Conservation (phyloP, 1,140 invertebrate genomes). For the Drosophila prosaltans region DNA sequence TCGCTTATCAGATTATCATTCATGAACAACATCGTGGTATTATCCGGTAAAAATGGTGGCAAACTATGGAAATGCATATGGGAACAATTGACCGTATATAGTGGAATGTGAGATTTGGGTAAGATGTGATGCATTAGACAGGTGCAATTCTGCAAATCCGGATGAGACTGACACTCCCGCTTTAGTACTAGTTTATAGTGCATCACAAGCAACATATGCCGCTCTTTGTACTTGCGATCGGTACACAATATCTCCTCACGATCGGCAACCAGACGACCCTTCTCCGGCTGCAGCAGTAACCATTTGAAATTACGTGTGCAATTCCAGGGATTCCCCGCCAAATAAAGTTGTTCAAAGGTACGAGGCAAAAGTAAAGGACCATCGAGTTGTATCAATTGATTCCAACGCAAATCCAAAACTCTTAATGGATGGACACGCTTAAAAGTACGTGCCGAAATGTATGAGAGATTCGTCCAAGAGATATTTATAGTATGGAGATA, state of each 20-base stretch:
- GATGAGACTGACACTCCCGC: slow-evolving; percentile 60
- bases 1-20: slow-evolving; percentile 83
- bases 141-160: slow-evolving; percentile 70
- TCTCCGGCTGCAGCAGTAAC: slow-evolving; percentile 83
- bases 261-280: slow-evolving; percentile 83
- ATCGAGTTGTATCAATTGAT: slow-evolving; percentile 82
- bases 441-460: slow-evolving; percentile 79
- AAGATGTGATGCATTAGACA: slow-evolving; percentile 71
- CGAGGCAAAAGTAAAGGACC: slow-evolving; percentile 70
- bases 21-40: slow-evolving; percentile 70
- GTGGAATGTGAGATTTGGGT: slow-evolving; percentile 83
- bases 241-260: slow-evolving; percentile 84
- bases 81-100: slow-evolving; percentile 83
- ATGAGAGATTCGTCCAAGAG: slow-evolving; percentile 82
- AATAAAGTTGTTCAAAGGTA: slow-evolving; percentile 79
- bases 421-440: slow-evolving; percentile 74
- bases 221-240: slow-evolving; percentile 83
- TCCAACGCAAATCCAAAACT: slow-evolving; percentile 84
- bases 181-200: slow-evolving; percentile 84
- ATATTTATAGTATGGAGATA: slow-evolving; percentile 83
- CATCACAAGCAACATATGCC: slow-evolving; percentile 84
- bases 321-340: slow-evolving; percentile 85
- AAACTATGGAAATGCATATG: slow-evolving; percentile 58
- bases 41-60: slow-evolving; percentile 70
- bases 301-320: slow-evolving; percentile 85